Evolutionary conservation across 2,797 vertebrate species (phyloP), one percentile per base, ranked within the genome.

Genomic region (Tenualosa ilisha): DNA sequence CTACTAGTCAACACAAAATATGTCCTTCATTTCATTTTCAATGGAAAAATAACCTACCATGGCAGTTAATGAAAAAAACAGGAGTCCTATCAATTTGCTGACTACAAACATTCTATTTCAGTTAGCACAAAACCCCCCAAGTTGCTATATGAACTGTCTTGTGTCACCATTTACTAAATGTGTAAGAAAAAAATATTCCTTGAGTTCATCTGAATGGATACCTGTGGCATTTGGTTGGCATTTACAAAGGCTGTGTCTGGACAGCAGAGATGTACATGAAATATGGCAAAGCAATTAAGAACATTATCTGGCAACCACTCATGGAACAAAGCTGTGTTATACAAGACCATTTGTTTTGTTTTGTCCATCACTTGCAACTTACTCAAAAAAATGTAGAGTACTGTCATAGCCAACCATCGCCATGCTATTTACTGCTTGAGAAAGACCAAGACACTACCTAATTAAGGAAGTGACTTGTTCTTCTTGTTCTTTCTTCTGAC

Each of bases 151-250:
- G 17, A 56, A 5, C 17, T 7, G 46, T 51, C 7, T 17, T 49
- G 12, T 82, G 72, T 87, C 65, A 72, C 82, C 37, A 22, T 56
- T 81, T 88, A 89, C 72, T 53, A 49, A 56, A 22, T 20, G 54
- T 20, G 54, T 56, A 81, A 68, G 22, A 84, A 86, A 68, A 84
- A 59, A 83, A 82, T 81, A 50, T 68, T 82, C 46, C 46, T 24
- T n/a, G 59, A 82, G 81, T 37, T 85, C 56, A n/a, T 54, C 37
- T 85, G 86, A 81, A 86, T 61, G 86, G 89, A 85, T 86, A 89
- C 83, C 86, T 79, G 83, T 89, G 90, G 82, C 86, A 90, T 91
- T 91, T 91, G 83, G 84, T 61, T 91, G 90, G 89, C 91, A 90
- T 89, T 92, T 91, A 87, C 61, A 85, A 88, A 86, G 81, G 85